Percentiles rank a stretch among this genome's conserved stretches.
Evolutionary conservation across 2,797 vertebrate species (phyloP).

Genomic region (Spinibarbus caldwelli): DNA sequence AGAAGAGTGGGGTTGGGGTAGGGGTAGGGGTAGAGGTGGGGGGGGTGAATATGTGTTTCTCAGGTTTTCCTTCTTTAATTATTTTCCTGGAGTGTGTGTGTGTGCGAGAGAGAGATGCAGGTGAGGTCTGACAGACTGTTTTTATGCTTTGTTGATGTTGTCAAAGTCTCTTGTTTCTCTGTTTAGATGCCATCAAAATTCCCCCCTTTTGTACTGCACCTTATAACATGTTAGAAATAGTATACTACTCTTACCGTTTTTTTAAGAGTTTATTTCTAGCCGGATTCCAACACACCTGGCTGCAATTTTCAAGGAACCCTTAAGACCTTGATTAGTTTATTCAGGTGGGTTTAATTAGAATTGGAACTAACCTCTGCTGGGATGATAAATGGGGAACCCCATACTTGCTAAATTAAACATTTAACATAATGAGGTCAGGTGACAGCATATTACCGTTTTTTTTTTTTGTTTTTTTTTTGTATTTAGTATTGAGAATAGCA

Average conservation of each 20-base stretch:
- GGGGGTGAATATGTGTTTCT: constrained; percentile 37
- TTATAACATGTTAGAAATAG: constrained; percentile 5
- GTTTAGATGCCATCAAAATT: constrained; percentile 59
- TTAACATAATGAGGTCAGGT: constrained; percentile 7
- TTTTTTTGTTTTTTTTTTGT: too few relatives aligned
- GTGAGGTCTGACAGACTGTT: constrained; percentile 29
- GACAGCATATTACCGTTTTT: too few relatives aligned
- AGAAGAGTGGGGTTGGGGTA: constrained; percentile 25
- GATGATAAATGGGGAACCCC: neutral
- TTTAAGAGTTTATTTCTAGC: neutral
- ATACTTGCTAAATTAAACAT: constrained; percentile 12
- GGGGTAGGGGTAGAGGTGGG: too few relatives aligned
- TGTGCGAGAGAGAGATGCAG: constrained; percentile 22
- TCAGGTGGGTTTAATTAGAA: constrained; percentile 21
- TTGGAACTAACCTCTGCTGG: neutral
- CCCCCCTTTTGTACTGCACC: neutral
- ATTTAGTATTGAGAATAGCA: constrained; percentile 4
- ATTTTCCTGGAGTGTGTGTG: constrained; percentile 43
- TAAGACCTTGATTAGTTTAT: constrained; percentile 22
- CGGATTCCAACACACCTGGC: neutral
- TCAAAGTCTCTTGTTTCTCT: constrained; percentile 59
- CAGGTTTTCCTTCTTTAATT: constrained; percentile 34
- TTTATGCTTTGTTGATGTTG: constrained; percentile 44
- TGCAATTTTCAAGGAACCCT: neutral
- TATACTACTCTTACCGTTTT: neutral